Evolutionary conservation across 1,140 invertebrate species (phyloP), one percentile per base, ranked within the genome.

Genomic region (Berghia stephanieae): DNA sequence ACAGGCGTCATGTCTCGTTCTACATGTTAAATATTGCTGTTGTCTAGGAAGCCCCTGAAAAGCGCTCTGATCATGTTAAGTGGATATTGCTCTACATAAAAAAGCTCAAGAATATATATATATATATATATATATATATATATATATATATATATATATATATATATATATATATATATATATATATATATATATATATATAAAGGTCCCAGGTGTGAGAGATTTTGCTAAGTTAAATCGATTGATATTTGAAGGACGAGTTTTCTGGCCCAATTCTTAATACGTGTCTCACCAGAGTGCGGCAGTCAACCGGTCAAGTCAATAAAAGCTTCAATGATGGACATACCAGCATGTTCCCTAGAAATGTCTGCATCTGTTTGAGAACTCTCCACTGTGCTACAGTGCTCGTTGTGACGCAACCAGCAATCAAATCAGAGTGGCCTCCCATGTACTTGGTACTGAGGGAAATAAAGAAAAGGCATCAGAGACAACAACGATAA

Each of bases 361-460:
- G 97, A 93, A 91, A 98, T 95, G 1, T 95, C 94, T 98, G 97
- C 0, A 97, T 85, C 72, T 82, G 72, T 68, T 85, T 85, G 40
- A 86, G 70, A 2, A 75, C 78, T 60, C 84, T 93, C 91, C 42
- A 93, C 69, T 85, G 95, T 89, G 44, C 92, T 92, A 77, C 93
- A 90, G 90, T 98, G 93, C 46, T 94, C 92, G 90, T 96, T 94
- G 27, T 94, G 91, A 57, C 92, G 90, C 85, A 94, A 4, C 98
- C 98, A 95, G 98, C 99, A 2, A 98, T 93, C 31, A 99, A 93
- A 90, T 99, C 98, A 0, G 95, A 94, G 88, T 99, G 97, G 0
- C 98, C 90, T 75, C 85, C 83, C 70, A 88, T 66, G 66, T 85
- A 88, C 73, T 90, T 90, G 10, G 86, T 87, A 66, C 84, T 87